Base-by-base conservation (phyloP, 2,113 vertebrate species). In the Erpornis zantholeuca region DNA sequence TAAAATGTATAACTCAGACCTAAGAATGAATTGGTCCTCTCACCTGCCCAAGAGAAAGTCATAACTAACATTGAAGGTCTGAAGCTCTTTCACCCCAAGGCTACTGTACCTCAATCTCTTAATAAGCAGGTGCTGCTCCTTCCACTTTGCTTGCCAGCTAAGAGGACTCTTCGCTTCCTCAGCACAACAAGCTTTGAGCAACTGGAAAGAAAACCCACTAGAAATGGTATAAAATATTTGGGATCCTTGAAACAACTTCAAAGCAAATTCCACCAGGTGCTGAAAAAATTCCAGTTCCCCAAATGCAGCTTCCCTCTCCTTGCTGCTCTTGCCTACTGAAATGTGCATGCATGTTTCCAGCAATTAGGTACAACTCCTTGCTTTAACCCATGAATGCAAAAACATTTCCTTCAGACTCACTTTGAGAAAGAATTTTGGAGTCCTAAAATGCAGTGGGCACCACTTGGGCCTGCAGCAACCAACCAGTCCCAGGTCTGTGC, bases 301-400 rank as follows among this genome's bases (percentile, higher is more conserved):
- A 85, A 91, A 57, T 5, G 13, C 17, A 60, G 18, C 64, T 45
- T 70, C 42, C 52, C 18, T 45, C 24, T 68, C 42, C 50, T 71
- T 38, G 24, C 17, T 15, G 28, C 47, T 85, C 21, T 22, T 65
- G 42, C 23, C 17, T 29, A 80, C 6, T 60, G 61, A 92, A 96
- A 82, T 0, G 0, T 13, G 12, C 8, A 25, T 1, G 0, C 7
- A 2, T 8, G 7, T 57, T 93, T 79, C 49, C 49, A 76, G n/a
- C 53, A 90, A 45, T 72, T 3, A 40, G 19, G 7, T 57, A 15
- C 10, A 52, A 73, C 10, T 36, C 36, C 29, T 69, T 60, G 20
- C 42, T 87, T 92, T 91, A 59, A 56, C 75, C 61, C 35, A 33
- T 14, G 23, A 71, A 54, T 22, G n/a, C 1, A 4, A 56, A 87